A percentile compares a stretch with the other conserved stretches of the same genome.
These are phyloP conservation scores for Andrena praecox DNA, from an alignment of 2,888 invertebrate species.

Conservation along the genomic window DNA sequence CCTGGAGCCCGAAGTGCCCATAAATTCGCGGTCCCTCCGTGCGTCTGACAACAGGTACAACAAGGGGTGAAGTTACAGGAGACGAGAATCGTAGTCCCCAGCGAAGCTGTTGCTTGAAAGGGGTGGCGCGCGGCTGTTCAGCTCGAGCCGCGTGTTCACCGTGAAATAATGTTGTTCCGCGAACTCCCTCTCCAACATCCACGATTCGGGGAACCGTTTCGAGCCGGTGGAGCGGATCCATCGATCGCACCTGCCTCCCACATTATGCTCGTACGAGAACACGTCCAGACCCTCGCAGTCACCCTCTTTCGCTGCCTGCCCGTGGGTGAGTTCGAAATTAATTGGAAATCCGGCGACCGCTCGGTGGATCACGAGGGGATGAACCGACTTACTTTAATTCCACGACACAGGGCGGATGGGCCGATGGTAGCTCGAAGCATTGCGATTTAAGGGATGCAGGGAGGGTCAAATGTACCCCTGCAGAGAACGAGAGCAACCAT, in stretches of 20 bases:
- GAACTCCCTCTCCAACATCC: constrained; percentile 43
- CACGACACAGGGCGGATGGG: not conserved
- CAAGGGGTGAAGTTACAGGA: constrained; percentile 12
- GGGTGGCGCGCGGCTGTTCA: constrained; percentile 4
- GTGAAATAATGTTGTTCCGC: constrained; percentile 53
- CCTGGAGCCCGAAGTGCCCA: not conserved
- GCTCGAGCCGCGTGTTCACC: constrained; percentile 17
- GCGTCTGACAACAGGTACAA: constrained; percentile 16
- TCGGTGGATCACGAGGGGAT: not conserved
- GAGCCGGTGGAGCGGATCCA: constrained; percentile 44
- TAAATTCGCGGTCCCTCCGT: constrained; percentile 14
- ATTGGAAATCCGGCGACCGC: not conserved
- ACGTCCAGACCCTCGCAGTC: not conserved
- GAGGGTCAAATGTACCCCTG: too few species aligned
- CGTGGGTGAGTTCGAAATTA: not conserved
- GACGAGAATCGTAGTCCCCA: not conserved
- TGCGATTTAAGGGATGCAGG: too few species aligned
- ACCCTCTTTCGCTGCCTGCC: not conserved
- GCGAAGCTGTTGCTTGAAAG: constrained; percentile 21
- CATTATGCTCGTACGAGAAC: constrained; percentile 40
- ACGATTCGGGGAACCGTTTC: constrained; percentile 52
- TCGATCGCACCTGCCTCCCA: constrained; percentile 54
- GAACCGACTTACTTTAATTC: not conserved
- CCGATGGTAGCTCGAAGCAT: too few species aligned
- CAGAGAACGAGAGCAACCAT: not conserved